A percentile compares a stretch with the other conserved stretches of the same genome.
Evolutionary conservation across 2,888 invertebrate species (phyloP).

Genomic region (Bellardia bayeri): DNA sequence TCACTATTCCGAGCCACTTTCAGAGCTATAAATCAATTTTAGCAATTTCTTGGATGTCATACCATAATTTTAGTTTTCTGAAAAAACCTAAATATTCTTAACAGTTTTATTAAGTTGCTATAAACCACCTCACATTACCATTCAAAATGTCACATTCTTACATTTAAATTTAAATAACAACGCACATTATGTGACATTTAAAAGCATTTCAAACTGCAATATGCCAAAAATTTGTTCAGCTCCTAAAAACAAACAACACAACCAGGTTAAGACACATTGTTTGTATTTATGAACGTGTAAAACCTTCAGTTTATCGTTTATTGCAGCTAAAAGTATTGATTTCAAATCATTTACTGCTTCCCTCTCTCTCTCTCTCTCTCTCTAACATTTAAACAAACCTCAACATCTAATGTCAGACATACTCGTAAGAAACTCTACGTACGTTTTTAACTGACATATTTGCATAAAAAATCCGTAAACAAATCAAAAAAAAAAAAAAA

Average conservation of each 20-base stretch:
- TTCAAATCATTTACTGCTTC: slow-evolving; percentile 46
- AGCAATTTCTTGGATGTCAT: no score
- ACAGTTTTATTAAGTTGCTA: no score
- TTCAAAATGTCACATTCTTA: slow-evolving; percentile 9
- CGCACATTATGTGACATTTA: slow-evolving; percentile 13
- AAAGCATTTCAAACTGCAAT: slow-evolving; percentile 14
- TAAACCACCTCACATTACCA: no score
- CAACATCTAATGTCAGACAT: slow-evolving; percentile 43
- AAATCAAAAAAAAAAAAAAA: slow-evolving; percentile 50
- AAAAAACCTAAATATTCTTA: no score
- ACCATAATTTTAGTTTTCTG: no score
- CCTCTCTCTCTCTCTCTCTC: neutral
- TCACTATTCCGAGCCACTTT: no score
- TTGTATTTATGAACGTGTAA: slow-evolving; percentile 26
- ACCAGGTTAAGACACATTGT: slow-evolving; percentile 1
- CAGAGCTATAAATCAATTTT: no score
- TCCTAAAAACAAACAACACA: slow-evolving; percentile 4
- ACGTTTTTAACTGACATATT: slow-evolving; percentile 59
- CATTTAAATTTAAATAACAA: slow-evolving; percentile 13
- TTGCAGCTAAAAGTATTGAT: slow-evolving; percentile 47
- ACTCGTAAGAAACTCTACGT: neutral
- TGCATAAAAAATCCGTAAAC: slow-evolving; percentile 71
- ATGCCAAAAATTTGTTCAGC: slow-evolving; percentile 36
- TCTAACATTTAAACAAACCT: neutral
- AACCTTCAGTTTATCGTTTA: slow-evolving; percentile 53